Conservation (phyloP, 2,797 vertebrate genomes). For the Macroramphosus scolopax region DNA sequence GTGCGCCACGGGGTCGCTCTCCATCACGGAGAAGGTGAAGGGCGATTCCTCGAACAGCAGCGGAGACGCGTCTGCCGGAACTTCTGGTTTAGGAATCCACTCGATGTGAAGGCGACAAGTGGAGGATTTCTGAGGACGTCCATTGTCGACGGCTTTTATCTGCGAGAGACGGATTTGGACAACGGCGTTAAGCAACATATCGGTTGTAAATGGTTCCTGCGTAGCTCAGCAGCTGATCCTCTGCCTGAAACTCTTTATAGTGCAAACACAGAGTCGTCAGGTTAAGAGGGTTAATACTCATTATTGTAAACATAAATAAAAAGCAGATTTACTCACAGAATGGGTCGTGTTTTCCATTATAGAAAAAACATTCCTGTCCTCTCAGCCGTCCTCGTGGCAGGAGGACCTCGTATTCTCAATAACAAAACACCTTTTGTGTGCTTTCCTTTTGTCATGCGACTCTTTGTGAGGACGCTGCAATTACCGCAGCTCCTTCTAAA, state of each 20-base stretch:
- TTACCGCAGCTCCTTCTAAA: conserved; percentile 23
- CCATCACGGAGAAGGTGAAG: conserved; percentile 95
- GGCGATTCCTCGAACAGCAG: conserved; percentile 90
- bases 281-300: not conserved
- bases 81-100: conserved; percentile 90
- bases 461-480: conserved; percentile 20
- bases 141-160: conserved; percentile 99
- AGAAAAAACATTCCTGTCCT: not conserved
- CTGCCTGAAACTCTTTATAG: conserved; percentile 4
- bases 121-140: conserved; percentile 93
- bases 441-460: conserved; percentile 25
- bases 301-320: not conserved
- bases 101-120: conserved; percentile 93
- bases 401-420: conserved; percentile 2
- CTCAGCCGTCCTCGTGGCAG: conserved; percentile 6
- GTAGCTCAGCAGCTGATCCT: no score
- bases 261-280: not conserved
- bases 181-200: conserved; percentile 18
- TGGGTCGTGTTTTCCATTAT: conserved; percentile 5
- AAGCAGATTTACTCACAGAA: conserved; percentile 3
- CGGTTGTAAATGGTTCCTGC: no score
- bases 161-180: conserved; percentile 52
- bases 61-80: conserved; percentile 68
- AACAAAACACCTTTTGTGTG: conserved; percentile 32
- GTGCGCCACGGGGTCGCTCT: conserved; percentile 93